These are phyloP conservation scores for Proctacanthus coquilletti DNA, from an alignment of 1,140 invertebrate genomes.

Conservation along the genomic window DNA sequence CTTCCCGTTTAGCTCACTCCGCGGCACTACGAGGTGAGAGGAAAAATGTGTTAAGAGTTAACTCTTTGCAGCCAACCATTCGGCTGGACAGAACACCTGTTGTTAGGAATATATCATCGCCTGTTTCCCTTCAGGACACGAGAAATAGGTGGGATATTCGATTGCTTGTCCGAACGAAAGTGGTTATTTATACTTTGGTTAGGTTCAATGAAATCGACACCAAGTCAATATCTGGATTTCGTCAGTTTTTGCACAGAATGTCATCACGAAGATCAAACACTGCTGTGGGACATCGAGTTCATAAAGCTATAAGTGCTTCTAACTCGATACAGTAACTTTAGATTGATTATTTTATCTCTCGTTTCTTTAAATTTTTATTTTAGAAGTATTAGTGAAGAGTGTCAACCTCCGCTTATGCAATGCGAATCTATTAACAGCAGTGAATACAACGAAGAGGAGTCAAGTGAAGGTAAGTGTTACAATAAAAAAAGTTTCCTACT, in stretches of 20 bases:
- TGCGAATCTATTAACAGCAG: conserved; percentile 27
- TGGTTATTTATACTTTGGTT: conserved; percentile 3
- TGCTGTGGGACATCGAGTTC: conserved; percentile 9
- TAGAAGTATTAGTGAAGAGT: conserved; percentile 9
- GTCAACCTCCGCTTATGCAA: conserved; percentile 16
- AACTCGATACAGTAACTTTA: conserved; percentile 22
- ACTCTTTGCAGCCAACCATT: not conserved
- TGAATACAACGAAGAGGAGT: conserved; percentile 33
- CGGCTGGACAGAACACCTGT: conserved; percentile 12
- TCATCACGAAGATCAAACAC: conserved; percentile 22
- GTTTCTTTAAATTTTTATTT: conserved; percentile 1
- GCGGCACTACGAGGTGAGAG: too few species aligned
- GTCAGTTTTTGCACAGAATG: conserved; percentile 27
- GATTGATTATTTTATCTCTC: not conserved
- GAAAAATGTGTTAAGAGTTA: conserved; percentile 2
- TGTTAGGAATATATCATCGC: conserved; percentile 20
- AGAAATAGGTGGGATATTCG: not conserved
- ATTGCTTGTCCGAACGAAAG: too few species aligned
- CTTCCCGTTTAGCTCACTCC: not conserved
- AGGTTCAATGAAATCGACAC: conserved; percentile 8
- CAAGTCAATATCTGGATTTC: conserved; percentile 13
- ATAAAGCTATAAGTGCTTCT: conserved; percentile 16
- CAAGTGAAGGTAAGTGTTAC: conserved; percentile 17
- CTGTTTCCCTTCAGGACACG: conserved; percentile 2
- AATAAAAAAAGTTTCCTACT: too few species aligned